Evolutionary conservation across 2,888 invertebrate genomes (phyloP), one percentile per base, ranked within the genome.

Genomic region (Drosophila neonasuta): DNA sequence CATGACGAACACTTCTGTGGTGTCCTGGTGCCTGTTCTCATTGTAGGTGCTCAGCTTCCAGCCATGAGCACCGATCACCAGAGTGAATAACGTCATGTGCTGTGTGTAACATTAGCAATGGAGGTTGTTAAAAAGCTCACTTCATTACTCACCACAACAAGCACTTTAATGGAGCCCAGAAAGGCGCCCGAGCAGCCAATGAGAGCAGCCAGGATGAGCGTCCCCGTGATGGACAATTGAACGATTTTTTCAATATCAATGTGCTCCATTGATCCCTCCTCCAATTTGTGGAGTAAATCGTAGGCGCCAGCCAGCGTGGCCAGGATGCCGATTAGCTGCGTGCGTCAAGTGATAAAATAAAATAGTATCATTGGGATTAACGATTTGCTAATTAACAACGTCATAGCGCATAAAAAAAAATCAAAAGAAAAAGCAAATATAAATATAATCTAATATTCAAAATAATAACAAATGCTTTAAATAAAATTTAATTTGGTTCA

Each of bases 131-230:
- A 44, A 10, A 0, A 6, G 24, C 3, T 32, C 8, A 1, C 3
- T 4, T 1, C 4, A 13, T 46, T n/a, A 41, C 87, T 72, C 52
- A 89, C 89, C 73, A 81, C 59, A 11, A 78, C 71, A 46, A 89
- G 67, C 11, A 88, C 79, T 58, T 84, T 88, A 20, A 89, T 85
- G 20, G 89, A 89, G 15, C 88, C 88, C 50, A 87, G 61, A n/a
- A 83, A 80, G 8, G 89, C 86, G 1, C 85, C 89, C 9, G 76
- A 63, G 50, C 89, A 89, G 36, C 89, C 89, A 6, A 89, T 69
- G 41, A 89, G 67, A 2, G 88, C 80, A 20, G 86, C 74, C 32
- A 88, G 15, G 3, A 88, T 69, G 48, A 89, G 57, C 3, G 77
- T 17, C 2, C 72, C 76, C 1, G 86, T 88, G 30, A 81, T 71